Conservation (phyloP, 2,797 vertebrate species). For the Lindbergichthys nudifrons region DNA sequence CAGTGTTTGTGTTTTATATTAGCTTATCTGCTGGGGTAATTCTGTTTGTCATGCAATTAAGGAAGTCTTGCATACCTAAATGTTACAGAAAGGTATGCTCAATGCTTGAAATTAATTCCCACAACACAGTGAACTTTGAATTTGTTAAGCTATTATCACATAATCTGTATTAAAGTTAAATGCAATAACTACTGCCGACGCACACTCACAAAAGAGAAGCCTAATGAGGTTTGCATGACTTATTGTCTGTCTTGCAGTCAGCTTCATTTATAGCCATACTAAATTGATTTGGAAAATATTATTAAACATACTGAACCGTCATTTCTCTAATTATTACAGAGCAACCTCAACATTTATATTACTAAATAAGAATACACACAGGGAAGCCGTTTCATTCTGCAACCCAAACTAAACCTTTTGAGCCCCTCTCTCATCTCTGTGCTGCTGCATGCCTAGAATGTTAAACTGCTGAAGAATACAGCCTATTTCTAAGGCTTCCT, state of each 20-base stretch:
- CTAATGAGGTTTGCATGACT: conserved; percentile 82
- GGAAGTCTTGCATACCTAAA: conserved; percentile 66
- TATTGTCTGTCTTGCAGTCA: conserved; percentile 79
- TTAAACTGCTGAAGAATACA: conserved; percentile 74
- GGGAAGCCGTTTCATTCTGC: conserved; percentile 66
- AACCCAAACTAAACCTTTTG: conserved; percentile 75
- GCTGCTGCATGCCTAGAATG: conserved; percentile 74
- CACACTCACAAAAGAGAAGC: conserved; percentile 71
- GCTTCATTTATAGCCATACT: conserved; percentile 77
- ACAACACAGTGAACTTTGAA: conserved; percentile 72
- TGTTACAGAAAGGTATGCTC: conserved; percentile 61
- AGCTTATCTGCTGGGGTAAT: conserved; percentile 42
- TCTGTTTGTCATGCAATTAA: conserved; percentile 70
- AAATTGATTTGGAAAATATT: conserved; percentile 84
- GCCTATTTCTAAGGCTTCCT: conserved; percentile 66
- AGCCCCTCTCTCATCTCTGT: conserved; percentile 67
- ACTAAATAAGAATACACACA: conserved; percentile 35
- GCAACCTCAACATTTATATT: conserved; percentile 76
- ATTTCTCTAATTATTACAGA: conserved; percentile 77
- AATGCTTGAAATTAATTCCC: conserved; percentile 74
- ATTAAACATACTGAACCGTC: conserved; percentile 80
- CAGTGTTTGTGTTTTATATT: conserved; percentile 31
- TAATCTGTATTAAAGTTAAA: conserved; percentile 81
- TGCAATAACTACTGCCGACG: conserved; percentile 72
- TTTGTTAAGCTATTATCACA: conserved; percentile 81